A percentile compares a stretch with the other conserved stretches of the same genome.
These are phyloP conservation scores for Zele albiditarsus DNA, from an alignment of 2,888 invertebrate species.

Conservation along the genomic window DNA sequence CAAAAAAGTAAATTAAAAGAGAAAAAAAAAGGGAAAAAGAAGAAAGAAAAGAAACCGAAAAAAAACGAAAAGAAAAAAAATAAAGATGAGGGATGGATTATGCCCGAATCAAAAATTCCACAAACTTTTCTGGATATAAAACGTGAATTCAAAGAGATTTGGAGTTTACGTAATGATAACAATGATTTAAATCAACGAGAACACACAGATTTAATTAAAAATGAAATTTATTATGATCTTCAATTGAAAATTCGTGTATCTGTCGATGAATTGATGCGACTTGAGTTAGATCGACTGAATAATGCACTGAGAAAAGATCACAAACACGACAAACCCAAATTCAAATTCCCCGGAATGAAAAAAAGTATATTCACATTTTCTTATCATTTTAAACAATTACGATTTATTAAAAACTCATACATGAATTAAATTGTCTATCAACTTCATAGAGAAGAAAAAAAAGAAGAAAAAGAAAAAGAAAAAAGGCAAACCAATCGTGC, in stretches of 20 bases:
- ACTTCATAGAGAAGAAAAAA: constrained; percentile 31
- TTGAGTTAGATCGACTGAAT: constrained; percentile 76
- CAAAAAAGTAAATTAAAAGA: constrained; percentile 58
- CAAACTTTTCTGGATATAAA: constrained; percentile 48
- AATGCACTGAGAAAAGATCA: constrained; percentile 75
- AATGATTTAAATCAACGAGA: constrained; percentile 78
- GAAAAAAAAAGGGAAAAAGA: constrained; percentile 33
- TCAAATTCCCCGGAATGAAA: constrained; percentile 47
- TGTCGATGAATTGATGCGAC: constrained; percentile 81
- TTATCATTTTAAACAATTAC: too few relatives aligned
- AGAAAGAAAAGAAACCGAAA: constrained; percentile 41
- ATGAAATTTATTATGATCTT: constrained; percentile 78
- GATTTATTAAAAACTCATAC: background rate
- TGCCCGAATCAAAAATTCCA: constrained; percentile 64
- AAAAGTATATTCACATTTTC: constrained; percentile 45
- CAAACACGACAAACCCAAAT: constrained; percentile 46
- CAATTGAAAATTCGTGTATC: constrained; percentile 80
- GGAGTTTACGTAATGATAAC: constrained; percentile 73
- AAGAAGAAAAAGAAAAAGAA: constrained; percentile 47
- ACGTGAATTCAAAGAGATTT: constrained; percentile 73
- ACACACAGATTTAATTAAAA: constrained; percentile 79
- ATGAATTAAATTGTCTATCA: background rate
- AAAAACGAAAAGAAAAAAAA: constrained; percentile 37
- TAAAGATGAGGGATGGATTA: constrained; percentile 43
- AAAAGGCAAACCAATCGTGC: constrained; percentile 77